Evolutionary conservation across 2,888 invertebrate genomes (phyloP), one percentile per base, ranked within the genome.

Genomic region (Gari tellinella): DNA sequence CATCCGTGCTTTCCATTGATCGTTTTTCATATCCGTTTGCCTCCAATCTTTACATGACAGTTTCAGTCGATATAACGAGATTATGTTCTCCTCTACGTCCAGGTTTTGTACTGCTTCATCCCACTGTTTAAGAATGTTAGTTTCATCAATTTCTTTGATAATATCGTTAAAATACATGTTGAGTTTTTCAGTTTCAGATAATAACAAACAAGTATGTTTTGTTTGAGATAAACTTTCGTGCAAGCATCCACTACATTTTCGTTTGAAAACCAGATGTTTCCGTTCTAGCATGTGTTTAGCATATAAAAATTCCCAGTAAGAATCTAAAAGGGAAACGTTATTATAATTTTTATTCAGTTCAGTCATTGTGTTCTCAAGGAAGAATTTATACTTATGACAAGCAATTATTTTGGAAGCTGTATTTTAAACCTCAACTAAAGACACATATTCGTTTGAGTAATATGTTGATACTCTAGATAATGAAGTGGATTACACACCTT

Each of bases 241-340:
- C 21, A 52, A 37, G 48, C 68, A 74, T 15, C 73, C 73, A 3
- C 21, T 12, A 55, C 73, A 68, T 26, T 55, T 68, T 15, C 26
- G 55, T 61, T 31, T 61, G 17, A 74, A 65, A 0, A 74, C 68
- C 15, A 51, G 14, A 45, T 19, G 10, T 55, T 55, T 55, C 38
- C 56, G 60, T 0, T 17, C 1, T 15, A 12, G 19, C 38, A 68
- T 64, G 55, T 74, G 68, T 40, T 60, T 41, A 17, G 68, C 68
- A 25, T 67, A 73, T 31, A 58, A 60, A 60, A 68, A 74, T 37
- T 74, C 64, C 21, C 68, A 74, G 45, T 74, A 74, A 26, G 60
- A 73, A 12, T 68, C 49, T 25, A 73, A 21, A 43, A 73, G 55
- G 12, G 68, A 55, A 17, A 64, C 45, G 37, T 68, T 43, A 19